Evolutionary conservation across 2,113 vertebrate species (phyloP), one percentile per base, ranked within the genome.

Genomic region (Calypte anna): DNA sequence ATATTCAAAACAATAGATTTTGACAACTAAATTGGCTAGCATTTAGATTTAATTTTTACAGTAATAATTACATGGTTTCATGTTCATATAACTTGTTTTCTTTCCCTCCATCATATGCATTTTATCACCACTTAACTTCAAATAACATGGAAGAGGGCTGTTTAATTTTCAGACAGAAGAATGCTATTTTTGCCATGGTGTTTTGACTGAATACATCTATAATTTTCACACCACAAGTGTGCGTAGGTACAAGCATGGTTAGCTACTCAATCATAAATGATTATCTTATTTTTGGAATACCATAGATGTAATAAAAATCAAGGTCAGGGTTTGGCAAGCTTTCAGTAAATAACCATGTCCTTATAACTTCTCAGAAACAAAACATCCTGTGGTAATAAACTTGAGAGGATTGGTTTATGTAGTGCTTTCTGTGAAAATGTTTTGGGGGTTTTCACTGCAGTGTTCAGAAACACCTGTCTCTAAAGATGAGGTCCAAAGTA

Each of bases 221-320:
- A 95, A 97, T 96, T 97, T 97, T 97, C 96, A 97, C 97, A 97
- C 96, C 96, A 90, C 96, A 97, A 97, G 94, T 97, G 96, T 62
- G 81, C 25, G 83, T 95, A 97, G 97, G 97, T 96, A 96, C 94
- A 96, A 96, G 97, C 96, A 82, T 94, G 90, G 93, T 97, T 97
- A 91, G 91, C 95, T 97, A 94, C 95, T 97, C 92, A 96, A 88
- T 97, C 92, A 91, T 93, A 95, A 92, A 95, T 83, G 68, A 93
- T 96, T 94, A 96, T 94, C 96, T 97, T 97, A 96, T 97, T 97
- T 97, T 97, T 96, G 76, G 96, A 97, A 94, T 96, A 86, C 91
- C 97, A 97, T 96, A 93, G 93, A 93, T 95, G 30, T 91, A 94
- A 96, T 95, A 96, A 97, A 97, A 97, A 97, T 90, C 81, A 95